phyloP scores from a whole-genome alignment of 2,113 vertebrate genomes.

The Spheniscus mendiculus region DNA sequence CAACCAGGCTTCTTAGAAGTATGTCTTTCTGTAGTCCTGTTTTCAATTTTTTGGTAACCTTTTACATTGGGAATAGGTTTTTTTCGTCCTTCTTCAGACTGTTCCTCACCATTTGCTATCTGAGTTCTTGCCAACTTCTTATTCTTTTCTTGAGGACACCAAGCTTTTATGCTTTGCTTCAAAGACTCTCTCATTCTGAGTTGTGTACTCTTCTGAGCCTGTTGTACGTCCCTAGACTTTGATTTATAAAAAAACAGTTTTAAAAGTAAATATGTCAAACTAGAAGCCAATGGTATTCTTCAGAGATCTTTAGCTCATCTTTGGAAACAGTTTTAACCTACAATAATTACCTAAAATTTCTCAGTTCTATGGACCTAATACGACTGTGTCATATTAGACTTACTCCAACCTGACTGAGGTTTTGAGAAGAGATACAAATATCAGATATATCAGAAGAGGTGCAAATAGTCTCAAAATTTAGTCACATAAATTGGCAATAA shows the following conservation, averaged over 20 bases:
- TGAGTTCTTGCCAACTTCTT: not conserved
- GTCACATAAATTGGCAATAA: not conserved
- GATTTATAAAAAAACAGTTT: not conserved
- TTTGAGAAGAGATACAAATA: not conserved
- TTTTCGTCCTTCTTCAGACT: not conserved
- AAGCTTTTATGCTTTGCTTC: not conserved
- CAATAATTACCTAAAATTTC: not conserved
- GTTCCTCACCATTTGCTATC: not conserved
- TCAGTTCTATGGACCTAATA: not conserved
- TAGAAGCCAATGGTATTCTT: not conserved
- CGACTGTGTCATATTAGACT: not conserved
- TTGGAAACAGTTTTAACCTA: not conserved
- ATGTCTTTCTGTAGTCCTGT: not conserved
- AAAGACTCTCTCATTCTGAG: not conserved
- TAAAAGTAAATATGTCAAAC: not conserved
- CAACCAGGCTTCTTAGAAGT: not conserved
- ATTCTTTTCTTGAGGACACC: not conserved
- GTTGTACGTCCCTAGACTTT: not conserved
- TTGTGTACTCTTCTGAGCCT: not conserved
- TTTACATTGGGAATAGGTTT: not conserved
- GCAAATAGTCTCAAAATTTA: not conserved
- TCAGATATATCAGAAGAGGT: not conserved
- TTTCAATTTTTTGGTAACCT: not conserved
- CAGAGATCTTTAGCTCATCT: not conserved
- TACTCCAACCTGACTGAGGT: not conserved